Conservation (phyloP, 2,797 vertebrate genomes). For the Pogoniulus pusillus region DNA sequence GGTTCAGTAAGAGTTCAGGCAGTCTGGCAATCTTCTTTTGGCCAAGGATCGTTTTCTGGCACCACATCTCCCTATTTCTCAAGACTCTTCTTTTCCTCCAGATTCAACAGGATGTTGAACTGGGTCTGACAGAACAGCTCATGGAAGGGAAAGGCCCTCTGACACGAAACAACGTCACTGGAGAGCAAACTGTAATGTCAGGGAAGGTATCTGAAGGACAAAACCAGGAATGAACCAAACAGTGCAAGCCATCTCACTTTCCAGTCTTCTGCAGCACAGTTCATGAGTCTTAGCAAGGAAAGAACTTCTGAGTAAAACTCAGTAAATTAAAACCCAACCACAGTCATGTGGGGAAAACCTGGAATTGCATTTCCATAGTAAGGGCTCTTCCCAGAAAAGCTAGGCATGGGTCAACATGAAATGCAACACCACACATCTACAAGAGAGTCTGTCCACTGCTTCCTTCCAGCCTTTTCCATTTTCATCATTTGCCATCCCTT, state of each 20-base stretch:
- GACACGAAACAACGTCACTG: slow-evolving; percentile 31
- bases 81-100: slow-evolving; percentile 27
- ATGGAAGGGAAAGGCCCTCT: slow-evolving; percentile 18
- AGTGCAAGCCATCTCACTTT: not conserved
- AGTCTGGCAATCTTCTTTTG: slow-evolving; percentile 30
- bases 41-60: slow-evolving; percentile 46
- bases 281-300: not conserved
- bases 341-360: not conserved
- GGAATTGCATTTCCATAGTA: not conserved
- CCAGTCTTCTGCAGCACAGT: not conserved
- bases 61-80: not conserved
- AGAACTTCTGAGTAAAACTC: not conserved
- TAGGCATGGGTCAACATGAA: not conserved
- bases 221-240: not conserved
- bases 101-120: slow-evolving; percentile 34
- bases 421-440: not conserved
- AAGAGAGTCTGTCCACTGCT: accelerated
- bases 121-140: not conserved
- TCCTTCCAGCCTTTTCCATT: not conserved
- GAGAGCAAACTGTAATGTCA: not conserved
- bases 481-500: not conserved
- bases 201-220: not conserved
- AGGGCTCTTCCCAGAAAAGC: not conserved
- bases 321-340: not conserved
- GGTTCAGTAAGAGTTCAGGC: slow-evolving; percentile 68